Evolutionary conservation across 2,113 vertebrate genomes (phyloP).

Genomic region (Catharus bicknelli): DNA sequence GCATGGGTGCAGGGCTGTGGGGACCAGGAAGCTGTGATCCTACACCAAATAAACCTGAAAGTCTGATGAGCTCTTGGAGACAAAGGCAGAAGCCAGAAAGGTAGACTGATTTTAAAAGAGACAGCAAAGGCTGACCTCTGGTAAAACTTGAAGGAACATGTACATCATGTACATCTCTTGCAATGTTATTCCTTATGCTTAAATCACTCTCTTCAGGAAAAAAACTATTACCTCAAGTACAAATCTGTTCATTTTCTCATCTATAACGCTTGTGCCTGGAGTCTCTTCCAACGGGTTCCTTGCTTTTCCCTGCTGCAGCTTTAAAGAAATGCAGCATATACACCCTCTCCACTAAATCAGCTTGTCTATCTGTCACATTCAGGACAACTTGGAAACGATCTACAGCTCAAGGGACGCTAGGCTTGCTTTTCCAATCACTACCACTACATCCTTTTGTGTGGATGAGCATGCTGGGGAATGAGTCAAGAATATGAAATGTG

Average conservation of each 20-base stretch:
- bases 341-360: background rate
- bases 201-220: background rate
- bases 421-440: background rate
- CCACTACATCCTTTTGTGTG: background rate
- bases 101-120: background rate
- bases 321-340: background rate
- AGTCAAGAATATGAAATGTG: conserved; percentile 12
- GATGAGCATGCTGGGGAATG: background rate
- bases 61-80: background rate
- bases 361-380: background rate
- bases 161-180: accelerated
- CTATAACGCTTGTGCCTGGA: background rate
- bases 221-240: background rate
- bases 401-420: background rate
- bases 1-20: background rate
- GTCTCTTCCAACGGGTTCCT: background rate
- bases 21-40: background rate
- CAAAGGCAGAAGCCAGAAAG: background rate
- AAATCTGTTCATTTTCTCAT: background rate
- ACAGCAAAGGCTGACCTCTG: background rate
- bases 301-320: background rate
- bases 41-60: background rate
- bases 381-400: background rate
- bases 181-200: background rate
- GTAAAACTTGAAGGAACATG: background rate